Evolutionary conservation across 2,888 invertebrate species (phyloP).

Genomic region (Augiades crinisus): DNA sequence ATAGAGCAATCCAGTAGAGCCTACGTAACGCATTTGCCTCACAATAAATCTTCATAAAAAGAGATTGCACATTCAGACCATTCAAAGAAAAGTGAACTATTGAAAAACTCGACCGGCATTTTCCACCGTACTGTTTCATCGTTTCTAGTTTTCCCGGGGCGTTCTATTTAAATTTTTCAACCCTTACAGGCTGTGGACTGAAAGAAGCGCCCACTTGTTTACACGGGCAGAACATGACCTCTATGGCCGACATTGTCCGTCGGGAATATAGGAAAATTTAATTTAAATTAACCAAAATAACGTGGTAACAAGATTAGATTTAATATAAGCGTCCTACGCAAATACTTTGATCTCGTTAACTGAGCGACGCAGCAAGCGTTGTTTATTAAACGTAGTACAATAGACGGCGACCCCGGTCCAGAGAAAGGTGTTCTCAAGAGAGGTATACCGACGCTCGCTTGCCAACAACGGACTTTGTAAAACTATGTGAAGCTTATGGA

Average conservation of each 20-base stretch:
- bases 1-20: slow-evolving; percentile 14
- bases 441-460: background rate
- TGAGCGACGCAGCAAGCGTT: slow-evolving; percentile 36
- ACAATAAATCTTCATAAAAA: slow-evolving; percentile 26
- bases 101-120: slow-evolving; percentile 25
- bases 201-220: slow-evolving; percentile 20
- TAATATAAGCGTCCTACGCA: slow-evolving; percentile 56
- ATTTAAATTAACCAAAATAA: slow-evolving; percentile 50
- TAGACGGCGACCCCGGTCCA: slow-evolving; percentile 19
- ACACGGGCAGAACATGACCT: slow-evolving; percentile 9
- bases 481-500: background rate
- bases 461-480: too few species aligned
- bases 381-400: slow-evolving; percentile 46
- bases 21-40: slow-evolving; percentile 24
- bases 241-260: slow-evolving; percentile 9
- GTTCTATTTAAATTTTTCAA: slow-evolving; percentile 22
- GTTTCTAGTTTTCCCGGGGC: slow-evolving; percentile 22
- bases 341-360: slow-evolving; percentile 61
- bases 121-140: slow-evolving; percentile 23
- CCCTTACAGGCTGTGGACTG: slow-evolving; percentile 13
- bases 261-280: slow-evolving; percentile 41
- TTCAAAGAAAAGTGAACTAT: slow-evolving; percentile 26
- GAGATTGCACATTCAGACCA: slow-evolving; percentile 25
- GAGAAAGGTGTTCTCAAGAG: background rate
- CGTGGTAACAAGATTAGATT: slow-evolving; percentile 51